phyloP scores from a whole-genome alignment of 2,888 invertebrate species.

The Mythimna ferrago region DNA sequence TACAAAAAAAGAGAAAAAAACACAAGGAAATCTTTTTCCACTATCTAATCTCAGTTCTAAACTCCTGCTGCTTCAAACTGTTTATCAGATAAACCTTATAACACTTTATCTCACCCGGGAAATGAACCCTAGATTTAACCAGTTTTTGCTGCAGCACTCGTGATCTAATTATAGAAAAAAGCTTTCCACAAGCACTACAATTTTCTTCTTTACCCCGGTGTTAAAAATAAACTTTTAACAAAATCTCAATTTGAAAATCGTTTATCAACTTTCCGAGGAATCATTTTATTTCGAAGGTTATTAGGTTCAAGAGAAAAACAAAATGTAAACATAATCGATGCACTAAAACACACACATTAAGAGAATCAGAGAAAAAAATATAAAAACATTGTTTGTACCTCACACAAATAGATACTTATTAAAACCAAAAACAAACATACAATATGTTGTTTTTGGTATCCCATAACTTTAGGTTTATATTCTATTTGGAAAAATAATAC shows the following conservation, averaged over 20 bases:
- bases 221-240: conserved; percentile 20
- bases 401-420: no score
- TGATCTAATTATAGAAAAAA: conserved; percentile 46
- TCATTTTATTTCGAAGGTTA: neutral
- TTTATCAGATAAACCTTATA: conserved; percentile 36
- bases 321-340: neutral
- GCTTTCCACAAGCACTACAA: conserved; percentile 33
- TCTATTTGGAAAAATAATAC: no score
- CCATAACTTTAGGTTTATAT: no score
- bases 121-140: conserved; percentile 37
- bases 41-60: neutral
- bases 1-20: neutral
- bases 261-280: conserved; percentile 1
- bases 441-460: no score
- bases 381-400: no score
- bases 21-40: neutral
- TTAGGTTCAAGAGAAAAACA: no score
- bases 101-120: conserved; percentile 27
- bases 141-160: conserved; percentile 36
- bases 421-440: no score
- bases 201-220: conserved; percentile 13
- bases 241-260: conserved; percentile 20
- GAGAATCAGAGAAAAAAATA: no score
- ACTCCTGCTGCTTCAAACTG: conserved; percentile 12
- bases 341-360: neutral